Evolutionary conservation across 2,888 invertebrate species (phyloP).

Genomic region (Synanthedon vespiformis): DNA sequence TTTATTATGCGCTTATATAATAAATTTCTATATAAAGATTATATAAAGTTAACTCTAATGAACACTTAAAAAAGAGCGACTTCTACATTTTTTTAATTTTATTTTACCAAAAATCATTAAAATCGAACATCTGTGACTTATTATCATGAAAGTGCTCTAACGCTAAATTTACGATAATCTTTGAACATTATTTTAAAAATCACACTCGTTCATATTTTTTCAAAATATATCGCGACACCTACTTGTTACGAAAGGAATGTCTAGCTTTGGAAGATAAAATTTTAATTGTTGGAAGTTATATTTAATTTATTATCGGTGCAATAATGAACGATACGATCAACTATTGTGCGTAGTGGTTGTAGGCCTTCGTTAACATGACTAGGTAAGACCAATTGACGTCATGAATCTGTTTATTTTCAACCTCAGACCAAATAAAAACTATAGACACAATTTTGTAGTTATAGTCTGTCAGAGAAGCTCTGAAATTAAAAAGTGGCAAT

Average conservation of each 20-base stretch:
- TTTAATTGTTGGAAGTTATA: conserved; percentile 8
- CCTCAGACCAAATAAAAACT: too few relatives aligned
- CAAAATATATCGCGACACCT: conserved; percentile 24
- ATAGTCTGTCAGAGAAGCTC: too few relatives aligned
- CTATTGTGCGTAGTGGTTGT: conserved; percentile 47
- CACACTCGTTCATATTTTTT: conserved; percentile 38
- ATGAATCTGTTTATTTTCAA: background rate
- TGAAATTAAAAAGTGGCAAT: too few relatives aligned
- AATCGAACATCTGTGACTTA: conserved; percentile 43
- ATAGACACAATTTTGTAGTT: too few relatives aligned
- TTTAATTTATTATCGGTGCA: background rate
- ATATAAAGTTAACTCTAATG: conserved; percentile 56
- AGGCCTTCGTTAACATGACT: conserved; percentile 64
- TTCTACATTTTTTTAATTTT: conserved; percentile 23
- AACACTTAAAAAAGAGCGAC: conserved; percentile 62
- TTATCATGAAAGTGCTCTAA: conserved; percentile 37
- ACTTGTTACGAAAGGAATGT: conserved; percentile 52
- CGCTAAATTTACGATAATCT: conserved; percentile 43
- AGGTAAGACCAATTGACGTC: conserved; percentile 40
- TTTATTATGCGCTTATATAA: conserved; percentile 28
- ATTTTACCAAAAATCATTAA: conserved; percentile 29
- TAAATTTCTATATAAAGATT: too few relatives aligned
- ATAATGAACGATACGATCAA: conserved; percentile 1
- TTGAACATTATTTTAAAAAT: conserved; percentile 59
- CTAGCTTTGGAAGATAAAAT: conserved; percentile 46